Evolutionary conservation across 2,797 vertebrate genomes (phyloP).

Genomic region (Lycodopsis pacificus): DNA sequence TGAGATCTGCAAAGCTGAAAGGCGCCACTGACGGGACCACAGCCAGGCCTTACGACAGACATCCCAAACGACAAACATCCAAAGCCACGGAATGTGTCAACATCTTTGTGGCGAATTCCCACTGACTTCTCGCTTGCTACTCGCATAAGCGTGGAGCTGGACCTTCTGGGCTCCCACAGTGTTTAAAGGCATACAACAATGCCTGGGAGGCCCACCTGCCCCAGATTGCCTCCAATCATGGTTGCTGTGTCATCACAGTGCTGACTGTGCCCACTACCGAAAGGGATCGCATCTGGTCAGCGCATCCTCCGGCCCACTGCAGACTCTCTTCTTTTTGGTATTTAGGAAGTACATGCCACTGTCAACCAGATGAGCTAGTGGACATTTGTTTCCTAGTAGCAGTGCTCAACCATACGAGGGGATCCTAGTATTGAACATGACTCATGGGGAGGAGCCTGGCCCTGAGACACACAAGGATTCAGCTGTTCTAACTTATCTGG

Average conservation of each 20-base stretch:
- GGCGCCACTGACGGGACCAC: conserved; percentile 69
- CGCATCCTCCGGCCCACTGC: conserved; percentile 18
- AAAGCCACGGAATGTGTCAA: conserved; percentile 77
- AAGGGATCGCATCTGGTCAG: conserved; percentile 45
- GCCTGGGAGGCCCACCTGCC: conserved; percentile 67
- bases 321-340: conserved; percentile 60
- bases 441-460: conserved; percentile 99
- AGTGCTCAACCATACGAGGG: conserved; percentile 83
- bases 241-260: conserved; percentile 54
- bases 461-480: conserved; percentile 99
- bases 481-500: conserved; percentile 99
- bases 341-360: conserved; percentile 73
- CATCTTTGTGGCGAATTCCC: conserved; percentile 75
- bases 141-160: conserved; percentile 62
- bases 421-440: conserved; percentile 98
- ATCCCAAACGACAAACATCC: conserved; percentile 79
- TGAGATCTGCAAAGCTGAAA: conserved; percentile 78
- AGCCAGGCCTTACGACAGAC: conserved; percentile 68
- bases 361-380: conserved; percentile 77
- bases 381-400: conserved; percentile 80
- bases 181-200: conserved; percentile 76
- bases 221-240: conserved; percentile 69
- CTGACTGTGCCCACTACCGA: conserved; percentile 63
- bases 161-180: conserved; percentile 68
- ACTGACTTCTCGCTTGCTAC: conserved; percentile 72